Evolutionary conservation across 2,888 invertebrate species (phyloP), one percentile per base, ranked within the genome.

Genomic region (Proisotoma minuta): DNA sequence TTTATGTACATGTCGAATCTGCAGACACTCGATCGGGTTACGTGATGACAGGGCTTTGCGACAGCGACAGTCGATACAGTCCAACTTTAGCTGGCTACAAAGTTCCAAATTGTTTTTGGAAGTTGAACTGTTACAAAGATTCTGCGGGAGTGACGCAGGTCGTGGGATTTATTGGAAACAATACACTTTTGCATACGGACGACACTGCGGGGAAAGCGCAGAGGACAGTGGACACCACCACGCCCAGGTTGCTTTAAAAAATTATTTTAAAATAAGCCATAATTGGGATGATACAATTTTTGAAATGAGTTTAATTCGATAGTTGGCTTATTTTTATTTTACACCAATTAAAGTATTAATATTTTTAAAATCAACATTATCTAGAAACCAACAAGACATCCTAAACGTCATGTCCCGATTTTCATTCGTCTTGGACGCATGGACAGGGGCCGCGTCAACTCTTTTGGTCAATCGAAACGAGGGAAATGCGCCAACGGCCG

Each of bases 41-140:
- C 24, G 62, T 64, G 1, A 65, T 65, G 50, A 68, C 68, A 10
- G 68, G 68, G 0, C 23, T 62, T n/a, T 66, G 69, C 49, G 47
- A 60, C 22, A 56, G 28, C n/a, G 60, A 64, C 50, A 66, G 66
- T 50, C 20, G 12, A 1, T n/a, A 51, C 4, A 53, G 62, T 27
- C 49, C 50, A 1, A 69, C 69, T 0, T 59, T 53, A 15, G 28
- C 59, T 29, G 63, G 58, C 23, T 61, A 53, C 2, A 27, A 15
- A 26, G 60, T 66, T 24, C 69, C 69, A 4, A 29, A 63, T 1
- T 66, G 69, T 40, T 69, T 54, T 53, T 69, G 69, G 69, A 69
- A 68, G 53, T 57, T 68, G 18, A 43, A 52, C 15, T 69, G 69
- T 43, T 69, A 69, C 59, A 52, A 60, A 18, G 66, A 66, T 18